Base-by-base conservation (phyloP, 2,797 vertebrate genomes). In the Selene dorsalis region DNA sequence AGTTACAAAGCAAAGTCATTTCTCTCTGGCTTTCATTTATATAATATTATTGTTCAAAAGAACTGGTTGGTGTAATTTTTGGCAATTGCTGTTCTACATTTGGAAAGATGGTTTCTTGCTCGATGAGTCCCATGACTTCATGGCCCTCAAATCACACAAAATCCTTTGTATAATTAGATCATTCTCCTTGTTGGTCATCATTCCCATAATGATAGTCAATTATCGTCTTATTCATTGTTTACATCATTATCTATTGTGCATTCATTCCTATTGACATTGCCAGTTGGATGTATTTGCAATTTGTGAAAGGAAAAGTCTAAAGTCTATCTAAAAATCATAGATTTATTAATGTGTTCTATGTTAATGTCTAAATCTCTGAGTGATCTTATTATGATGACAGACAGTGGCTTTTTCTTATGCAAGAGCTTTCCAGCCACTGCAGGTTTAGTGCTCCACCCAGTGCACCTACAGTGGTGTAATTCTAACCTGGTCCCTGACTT, bases 11-110 rank as follows among this genome's bases (percentile, higher is more conserved):
- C 41, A 43, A 50, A 52, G 11, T 69, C 35, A 32, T 69, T 28
- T 55, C 52, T 39, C 64, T 73, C 72, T 84, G 74, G 52, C 45
- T 80, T 78, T 81, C 30, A 89, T 82, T 89, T 84, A 74, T 47
- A 82, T 83, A 62, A 82, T 47, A 14, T 58, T 35, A 52, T 63
- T 72, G 55, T 73, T 35, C 32, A 35, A 16, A 84, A 77, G 62
- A 26, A 74, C 58, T 59, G 28, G 24, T 57, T 39, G 61, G 24
- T 62, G 48, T 64, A 38, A 65, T 64, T 78, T 78, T 76, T 59
- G 45, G 48, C 38, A 6, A 2, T 20, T 32, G 16, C 17, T 52
- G 48, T 69, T 74, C 53, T 69, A 71, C 65, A 50, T 9, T 17
- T 55, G 38, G 55, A 35, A 5, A 58, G 53, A 76, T 8, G 32